A percentile compares a stretch with the other conserved stretches of the same genome.
phyloP scores from a whole-genome alignment of 30 jellyfish, hydroid and myxozoan species.

The Sanderia malayensis region DNA sequence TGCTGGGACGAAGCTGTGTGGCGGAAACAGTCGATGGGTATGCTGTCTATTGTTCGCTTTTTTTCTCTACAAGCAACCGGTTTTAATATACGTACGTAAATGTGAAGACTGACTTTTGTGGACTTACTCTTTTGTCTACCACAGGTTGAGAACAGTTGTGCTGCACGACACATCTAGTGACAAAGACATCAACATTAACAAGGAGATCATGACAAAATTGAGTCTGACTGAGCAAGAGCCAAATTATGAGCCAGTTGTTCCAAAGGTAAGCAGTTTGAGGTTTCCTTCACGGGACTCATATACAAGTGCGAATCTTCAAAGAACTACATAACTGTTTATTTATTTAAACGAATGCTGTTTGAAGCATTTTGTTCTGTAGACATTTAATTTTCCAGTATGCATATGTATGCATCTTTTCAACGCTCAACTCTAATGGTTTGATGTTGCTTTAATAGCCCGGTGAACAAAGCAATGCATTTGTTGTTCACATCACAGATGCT shows the following conservation, averaged over 20 bases:
- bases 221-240: conserved; percentile 40
- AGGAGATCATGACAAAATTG: conserved; percentile 15
- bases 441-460: conserved; percentile 1
- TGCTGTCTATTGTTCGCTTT: not conserved
- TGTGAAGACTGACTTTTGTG: not conserved
- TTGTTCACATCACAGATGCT: conserved; percentile 52
- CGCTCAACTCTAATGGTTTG: no score
- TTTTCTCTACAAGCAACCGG: not conserved
- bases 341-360: no score
- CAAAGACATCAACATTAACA: conserved; percentile 49
- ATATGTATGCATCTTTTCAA: no score
- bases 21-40: conserved; percentile 59
- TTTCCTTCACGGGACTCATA: no score
- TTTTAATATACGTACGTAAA: not conserved
- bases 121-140: not conserved
- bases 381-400: no score
- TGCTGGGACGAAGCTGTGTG: conserved; percentile 53
- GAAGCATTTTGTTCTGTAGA: no score
- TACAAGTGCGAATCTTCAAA: no score
- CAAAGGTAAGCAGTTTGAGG: conserved; percentile 49
- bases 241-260: conserved; percentile 44
- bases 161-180: conserved; percentile 56
- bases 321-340: no score
- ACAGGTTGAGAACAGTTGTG: conserved; percentile 20
- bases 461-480: conserved; percentile 54